Evolutionary conservation across 2,888 invertebrate genomes (phyloP), one percentile per base, ranked within the genome.

Genomic region (Mechanitis messenoides): DNA sequence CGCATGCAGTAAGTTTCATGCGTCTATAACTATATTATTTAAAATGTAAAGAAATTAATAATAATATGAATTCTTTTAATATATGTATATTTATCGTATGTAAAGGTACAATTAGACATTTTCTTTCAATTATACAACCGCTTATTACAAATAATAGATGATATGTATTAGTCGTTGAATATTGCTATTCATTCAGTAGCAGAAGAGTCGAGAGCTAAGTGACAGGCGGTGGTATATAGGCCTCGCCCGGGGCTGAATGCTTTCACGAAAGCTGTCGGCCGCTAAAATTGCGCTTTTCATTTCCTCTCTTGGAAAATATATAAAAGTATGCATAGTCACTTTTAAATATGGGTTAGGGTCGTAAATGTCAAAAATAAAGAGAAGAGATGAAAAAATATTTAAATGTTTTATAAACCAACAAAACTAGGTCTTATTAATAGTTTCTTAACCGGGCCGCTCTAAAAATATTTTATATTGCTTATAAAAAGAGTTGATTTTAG

Each of bases 161-260:
- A 45, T 35, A 33, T 54, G 35, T 7, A 54, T n/a, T 31, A 28
- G 6, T 31, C 28, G 45, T 38, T 38, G 33, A 45, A 45, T 53
- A 45, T 58, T 53, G 53, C 58, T 35, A 58, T 58, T 28, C 28
- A 42, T 58, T 31, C 55, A 59, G 56, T 46, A 55, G 67, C 68
- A 75, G 74, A 75, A 76, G 75, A 77, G 70, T 77, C 67, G 80
- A 79, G 75, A 81, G 81, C 76, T 78, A 81, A 79, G 68, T 68
- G 63, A 74, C 72, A 69, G 65, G 64, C 66, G 68, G 69, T 65
- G 55, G 71, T 72, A 78, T 75, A 80, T 77, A 75, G 76, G 77
- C 69, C 7, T 42, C 72, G 74, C 76, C 71, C 62, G 72, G 68
- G 74, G 76, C 76, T 61, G 62, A 31, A 69, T 70, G 76, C 80